Conservation (phyloP, 2,797 vertebrate genomes). For the Phrynocephalus vlangalii region DNA sequence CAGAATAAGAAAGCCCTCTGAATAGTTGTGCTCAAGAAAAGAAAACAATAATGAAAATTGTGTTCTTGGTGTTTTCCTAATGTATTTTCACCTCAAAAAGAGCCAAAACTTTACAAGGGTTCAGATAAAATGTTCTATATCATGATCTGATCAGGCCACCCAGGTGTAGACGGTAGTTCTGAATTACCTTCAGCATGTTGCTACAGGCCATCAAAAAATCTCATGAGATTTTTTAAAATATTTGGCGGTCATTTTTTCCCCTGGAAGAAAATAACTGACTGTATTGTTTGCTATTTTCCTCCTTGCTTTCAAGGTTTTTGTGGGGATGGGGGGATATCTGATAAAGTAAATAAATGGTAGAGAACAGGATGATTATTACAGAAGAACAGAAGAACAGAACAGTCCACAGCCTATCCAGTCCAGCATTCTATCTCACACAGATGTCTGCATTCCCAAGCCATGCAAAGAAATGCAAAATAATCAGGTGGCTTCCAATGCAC, state of each 20-base stretch:
- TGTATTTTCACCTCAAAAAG: not conserved
- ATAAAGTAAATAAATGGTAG: no score
- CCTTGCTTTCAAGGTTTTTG: no score
- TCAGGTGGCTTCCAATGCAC: constrained; percentile 53
- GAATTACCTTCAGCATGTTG: not conserved
- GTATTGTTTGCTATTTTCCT: no score
- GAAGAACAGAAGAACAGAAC: no score
- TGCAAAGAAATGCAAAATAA: constrained; percentile 23
- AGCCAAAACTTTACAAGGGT: not conserved
- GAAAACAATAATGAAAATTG: constrained; percentile 81
- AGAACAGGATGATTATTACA: no score
- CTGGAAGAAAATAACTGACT: no score
- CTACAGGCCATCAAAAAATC: not conserved
- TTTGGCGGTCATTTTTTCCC: no score
- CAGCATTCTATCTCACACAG: no score
- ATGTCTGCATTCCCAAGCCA: no score
- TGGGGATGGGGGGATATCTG: no score
- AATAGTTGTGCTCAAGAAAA: constrained; percentile 76
- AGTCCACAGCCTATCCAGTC: no score
- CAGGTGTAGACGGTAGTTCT: not conserved
- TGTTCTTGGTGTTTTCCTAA: constrained; percentile 59
- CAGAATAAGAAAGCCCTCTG: constrained; percentile 77
- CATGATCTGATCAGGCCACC: not conserved
- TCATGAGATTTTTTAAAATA: no score
- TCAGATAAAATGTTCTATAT: not conserved